Evolutionary conservation across 2,797 vertebrate genomes (phyloP).

Genomic region (Gymnoscopelus braueri): DNA sequence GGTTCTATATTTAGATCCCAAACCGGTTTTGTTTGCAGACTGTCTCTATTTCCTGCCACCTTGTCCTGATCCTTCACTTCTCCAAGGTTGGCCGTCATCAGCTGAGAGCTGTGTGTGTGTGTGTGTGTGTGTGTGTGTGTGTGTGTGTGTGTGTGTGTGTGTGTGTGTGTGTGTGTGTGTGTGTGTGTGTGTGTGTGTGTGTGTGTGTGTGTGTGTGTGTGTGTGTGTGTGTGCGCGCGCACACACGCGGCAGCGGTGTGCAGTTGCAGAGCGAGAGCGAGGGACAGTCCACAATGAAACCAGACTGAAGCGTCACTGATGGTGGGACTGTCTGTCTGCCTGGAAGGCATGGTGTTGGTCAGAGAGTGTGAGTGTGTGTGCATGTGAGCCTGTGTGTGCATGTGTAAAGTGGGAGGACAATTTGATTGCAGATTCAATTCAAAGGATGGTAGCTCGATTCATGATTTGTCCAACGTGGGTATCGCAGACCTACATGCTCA

Average conservation of each 20-base stretch:
- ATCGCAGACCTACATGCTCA: too few species aligned
- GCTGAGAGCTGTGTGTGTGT: conserved; percentile 17
- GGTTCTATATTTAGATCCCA: conserved; percentile 53
- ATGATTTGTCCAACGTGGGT: too few species aligned
- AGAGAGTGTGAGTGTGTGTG: too few species aligned
- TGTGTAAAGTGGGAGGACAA: too few species aligned
- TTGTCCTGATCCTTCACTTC: conserved; percentile 12
- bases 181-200: neutral
- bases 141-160: neutral
- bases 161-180: neutral
- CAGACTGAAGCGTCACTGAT: neutral
- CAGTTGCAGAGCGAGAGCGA: conserved; percentile 25
- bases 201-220: too few species aligned
- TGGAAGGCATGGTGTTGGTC: neutral
- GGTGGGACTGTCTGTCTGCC: neutral
- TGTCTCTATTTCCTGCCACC: conserved; percentile 26
- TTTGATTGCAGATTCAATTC: too few species aligned
- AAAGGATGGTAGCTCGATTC: too few species aligned
- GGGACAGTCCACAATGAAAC: conserved; percentile 30
- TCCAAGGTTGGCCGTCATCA: conserved; percentile 51
- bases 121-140: neutral
- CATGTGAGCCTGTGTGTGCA: too few species aligned
- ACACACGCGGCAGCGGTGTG: neutral
- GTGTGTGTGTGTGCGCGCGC: too few species aligned
- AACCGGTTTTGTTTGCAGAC: neutral